Conservation (phyloP, 2,888 invertebrate genomes). For the Drosophila helvetica region DNA sequence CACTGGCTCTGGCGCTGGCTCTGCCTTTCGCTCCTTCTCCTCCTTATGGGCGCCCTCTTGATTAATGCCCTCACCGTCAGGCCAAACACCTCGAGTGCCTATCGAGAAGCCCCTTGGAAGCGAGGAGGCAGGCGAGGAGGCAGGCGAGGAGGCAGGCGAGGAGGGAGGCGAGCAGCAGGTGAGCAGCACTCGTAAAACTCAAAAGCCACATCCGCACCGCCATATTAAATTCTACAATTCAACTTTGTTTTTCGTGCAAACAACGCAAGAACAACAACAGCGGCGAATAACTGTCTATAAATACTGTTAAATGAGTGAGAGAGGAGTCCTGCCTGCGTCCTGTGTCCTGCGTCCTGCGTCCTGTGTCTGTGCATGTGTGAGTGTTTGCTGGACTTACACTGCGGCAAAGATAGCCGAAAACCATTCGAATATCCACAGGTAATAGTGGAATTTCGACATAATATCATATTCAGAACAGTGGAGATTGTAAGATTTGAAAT, state of each 20-base stretch:
- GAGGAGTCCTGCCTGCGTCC: constrained; percentile 27
- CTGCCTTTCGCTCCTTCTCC: not conserved
- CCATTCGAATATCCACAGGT: not conserved
- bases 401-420: not conserved
- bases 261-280: not conserved
- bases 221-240: constrained; percentile 60
- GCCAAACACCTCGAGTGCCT: constrained; percentile 44
- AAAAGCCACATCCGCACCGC: constrained; percentile 57
- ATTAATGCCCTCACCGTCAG: constrained; percentile 45
- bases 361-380: constrained; percentile 1
- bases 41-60: constrained; percentile 12
- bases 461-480: too few relatives aligned
- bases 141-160: not conserved
- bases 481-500: too few relatives aligned
- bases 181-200: constrained; percentile 50
- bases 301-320: constrained; percentile 55
- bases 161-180: constrained; percentile 9
- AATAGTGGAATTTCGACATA: not conserved
- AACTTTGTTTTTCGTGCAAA: constrained; percentile 51
- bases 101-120: constrained; percentile 21
- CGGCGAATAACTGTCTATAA: constrained; percentile 59
- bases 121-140: not conserved
- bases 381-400: constrained; percentile 12
- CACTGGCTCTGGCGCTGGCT: constrained; percentile 20
- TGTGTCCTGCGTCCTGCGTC: not conserved